Percentiles rank a stretch among this genome's conserved stretches.
Evolutionary conservation across 2,888 invertebrate genomes (phyloP).

Genomic region (Epistrophella euchroma): DNA sequence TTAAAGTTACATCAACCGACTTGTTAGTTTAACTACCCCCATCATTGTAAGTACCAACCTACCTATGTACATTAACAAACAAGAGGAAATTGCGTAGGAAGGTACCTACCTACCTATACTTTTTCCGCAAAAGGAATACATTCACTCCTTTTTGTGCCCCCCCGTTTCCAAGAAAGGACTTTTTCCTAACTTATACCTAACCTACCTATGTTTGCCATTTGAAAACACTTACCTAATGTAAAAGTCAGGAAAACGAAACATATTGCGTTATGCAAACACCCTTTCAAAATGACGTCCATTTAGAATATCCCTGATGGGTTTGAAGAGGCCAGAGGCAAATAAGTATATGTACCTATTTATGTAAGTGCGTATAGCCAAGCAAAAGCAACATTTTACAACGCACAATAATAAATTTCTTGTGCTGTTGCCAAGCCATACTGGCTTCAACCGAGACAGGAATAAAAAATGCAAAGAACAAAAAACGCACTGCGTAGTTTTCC

Average conservation of each 20-base stretch:
- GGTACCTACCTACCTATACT: not conserved
- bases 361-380: slow-evolving; percentile 64
- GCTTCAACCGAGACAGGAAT: slow-evolving; percentile 32
- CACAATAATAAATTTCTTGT: slow-evolving; percentile 58
- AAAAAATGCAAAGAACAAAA: slow-evolving; percentile 16
- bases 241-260: slow-evolving; percentile 30
- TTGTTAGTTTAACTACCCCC: not conserved
- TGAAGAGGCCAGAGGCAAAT: slow-evolving; percentile 46
- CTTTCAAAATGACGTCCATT: slow-evolving; percentile 33
- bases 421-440: slow-evolving; percentile 59
- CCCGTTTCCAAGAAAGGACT: not conserved
- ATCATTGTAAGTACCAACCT: not conserved
- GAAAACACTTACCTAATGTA: slow-evolving; percentile 38
- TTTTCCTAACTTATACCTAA: not conserved
- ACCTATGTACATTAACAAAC: not conserved
- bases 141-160: not conserved
- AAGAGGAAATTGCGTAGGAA: slow-evolving; percentile 25
- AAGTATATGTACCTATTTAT: not conserved
- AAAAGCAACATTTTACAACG: slow-evolving; percentile 57
- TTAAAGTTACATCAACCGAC: not conserved
- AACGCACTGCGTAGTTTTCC: slow-evolving; percentile 69
- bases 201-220: slow-evolving; percentile 29
- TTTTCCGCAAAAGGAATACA: slow-evolving; percentile 26
- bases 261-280: slow-evolving; percentile 43
- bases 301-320: slow-evolving; percentile 26